phyloP scores from a whole-genome alignment of 1,140 invertebrate genomes.

The Diachasmimorpha longicaudata region DNA sequence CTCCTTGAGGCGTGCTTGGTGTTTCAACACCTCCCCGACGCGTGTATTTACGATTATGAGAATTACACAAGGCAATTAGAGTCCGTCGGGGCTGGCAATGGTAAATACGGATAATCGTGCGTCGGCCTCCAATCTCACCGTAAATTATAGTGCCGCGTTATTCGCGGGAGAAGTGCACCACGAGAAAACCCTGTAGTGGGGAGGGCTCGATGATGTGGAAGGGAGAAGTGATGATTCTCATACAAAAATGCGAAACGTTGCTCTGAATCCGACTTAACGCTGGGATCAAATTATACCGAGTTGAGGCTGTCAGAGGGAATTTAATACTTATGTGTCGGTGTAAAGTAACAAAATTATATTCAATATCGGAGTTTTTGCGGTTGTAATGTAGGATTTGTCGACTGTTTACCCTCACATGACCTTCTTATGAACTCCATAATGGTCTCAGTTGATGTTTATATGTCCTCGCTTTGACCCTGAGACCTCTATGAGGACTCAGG shows the following conservation, averaged over 20 bases:
- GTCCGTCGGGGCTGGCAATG: conserved; percentile 30
- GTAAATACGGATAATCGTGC: conserved; percentile 36
- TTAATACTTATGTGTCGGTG: too few relatives aligned
- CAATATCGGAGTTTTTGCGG: too few relatives aligned
- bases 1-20: conserved; percentile 39
- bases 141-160: conserved; percentile 32
- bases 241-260: neutral
- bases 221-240: neutral
- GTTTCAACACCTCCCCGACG: conserved; percentile 50
- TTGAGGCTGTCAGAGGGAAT: too few relatives aligned
- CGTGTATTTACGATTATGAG: conserved; percentile 52
- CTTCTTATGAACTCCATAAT: too few relatives aligned
- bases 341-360: too few relatives aligned
- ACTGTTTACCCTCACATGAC: too few relatives aligned
- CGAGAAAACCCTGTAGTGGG: neutral
- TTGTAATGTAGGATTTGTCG: too few relatives aligned
- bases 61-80: conserved; percentile 53
- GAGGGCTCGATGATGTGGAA: neutral
- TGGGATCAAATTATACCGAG: too few relatives aligned
- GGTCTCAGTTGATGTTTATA: too few relatives aligned
- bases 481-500: too few relatives aligned
- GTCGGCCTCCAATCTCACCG: conserved; percentile 30
- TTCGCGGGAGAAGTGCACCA: conserved; percentile 4
- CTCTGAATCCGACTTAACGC: neutral
- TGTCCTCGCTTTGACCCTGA: too few relatives aligned